phyloP scores from a whole-genome alignment of 2,888 invertebrate species.

The Lagria hirta region DNA sequence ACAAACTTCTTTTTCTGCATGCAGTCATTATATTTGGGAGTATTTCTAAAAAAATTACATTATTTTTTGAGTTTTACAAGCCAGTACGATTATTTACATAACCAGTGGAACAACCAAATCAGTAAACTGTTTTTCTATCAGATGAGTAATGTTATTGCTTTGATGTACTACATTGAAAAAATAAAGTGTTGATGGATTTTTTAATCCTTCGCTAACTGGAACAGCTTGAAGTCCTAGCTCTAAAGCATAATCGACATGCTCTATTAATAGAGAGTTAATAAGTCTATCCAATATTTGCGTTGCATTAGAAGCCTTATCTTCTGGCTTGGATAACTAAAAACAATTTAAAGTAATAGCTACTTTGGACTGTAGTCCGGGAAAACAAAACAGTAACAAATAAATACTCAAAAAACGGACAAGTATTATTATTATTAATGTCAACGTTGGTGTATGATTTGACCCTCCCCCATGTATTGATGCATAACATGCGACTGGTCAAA shows the following conservation, averaged over 20 bases:
- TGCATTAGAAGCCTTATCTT: slow-evolving; percentile 77
- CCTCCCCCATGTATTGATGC: too few relatives aligned
- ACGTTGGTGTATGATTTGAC: too few relatives aligned
- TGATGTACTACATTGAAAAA: slow-evolving; percentile 93
- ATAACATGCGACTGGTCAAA: too few relatives aligned
- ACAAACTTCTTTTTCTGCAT: slow-evolving; percentile 81
- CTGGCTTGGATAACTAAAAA: slow-evolving; percentile 71
- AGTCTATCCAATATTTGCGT: slow-evolving; percentile 81
- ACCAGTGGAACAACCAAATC: slow-evolving; percentile 88
- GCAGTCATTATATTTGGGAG: slow-evolving; percentile 86
- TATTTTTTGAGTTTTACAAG: slow-evolving; percentile 1
- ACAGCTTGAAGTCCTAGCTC: slow-evolving; percentile 89
- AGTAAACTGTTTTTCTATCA: slow-evolving; percentile 90
- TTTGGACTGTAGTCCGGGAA: too few relatives aligned
- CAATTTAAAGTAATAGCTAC: slow-evolving; percentile 3
- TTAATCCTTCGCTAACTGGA: slow-evolving; percentile 81
- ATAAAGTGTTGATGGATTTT: slow-evolving; percentile 80
- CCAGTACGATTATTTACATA: slow-evolving; percentile 60
- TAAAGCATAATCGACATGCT: slow-evolving; percentile 95
- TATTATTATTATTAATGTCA: too few relatives aligned
- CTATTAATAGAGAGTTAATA: slow-evolving; percentile 79
- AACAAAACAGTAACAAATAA: too few relatives aligned
- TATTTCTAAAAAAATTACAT: slow-evolving; percentile 63
- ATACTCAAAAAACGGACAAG: too few relatives aligned
- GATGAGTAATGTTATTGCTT: slow-evolving; percentile 88